Evolutionary conservation across 2,888 invertebrate species (phyloP), one percentile per base, ranked within the genome.

Genomic region (Cantharis nigra): DNA sequence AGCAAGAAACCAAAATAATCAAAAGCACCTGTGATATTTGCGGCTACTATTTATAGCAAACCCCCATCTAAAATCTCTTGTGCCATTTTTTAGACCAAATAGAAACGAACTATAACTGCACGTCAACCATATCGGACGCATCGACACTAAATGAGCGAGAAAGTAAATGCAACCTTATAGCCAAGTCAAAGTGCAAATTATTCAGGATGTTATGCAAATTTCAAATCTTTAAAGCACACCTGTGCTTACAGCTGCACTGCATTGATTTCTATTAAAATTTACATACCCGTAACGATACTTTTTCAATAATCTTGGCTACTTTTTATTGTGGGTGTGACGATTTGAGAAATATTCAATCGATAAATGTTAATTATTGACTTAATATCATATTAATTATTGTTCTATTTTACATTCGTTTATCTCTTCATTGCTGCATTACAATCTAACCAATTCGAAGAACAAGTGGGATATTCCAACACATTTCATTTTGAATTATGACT

Each of bases 11-110:
- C 77, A 74, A 79, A 79, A 79, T 79, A 79, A 79, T 79, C 76
- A 76, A 75, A 77, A 69, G 79, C 79, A 79, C 77, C 79, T 79
- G 79, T 70, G 77, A 79, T 76, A 76, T 79, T 77, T 75, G 70
- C 75, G 28, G 18, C 49, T 65, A 20, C 33, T 75, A 75, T 71
- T 75, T 71, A 71, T 71, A 75, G 75, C 71, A 75, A 75, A 67
- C 26, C 26, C 26, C 26, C 65, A 67, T 67, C 49, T n/a, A n/a
- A 49, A 28, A 14, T 16, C 62, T 71, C 71, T 18, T 33, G 70
- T 70, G 70, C 70, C 70, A 28, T 70, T 70, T 33, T 70, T 33
- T 70, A n/a, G 3, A n/a, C 26, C 70, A 16, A 33, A 18, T 64
- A 67, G 65, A 16, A 67, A 67, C 65, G 23, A 23, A 14, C 18